These are phyloP conservation scores for Odontamblyopus rebecca DNA, from an alignment of 2,797 vertebrate genomes.

Conservation along the genomic window DNA sequence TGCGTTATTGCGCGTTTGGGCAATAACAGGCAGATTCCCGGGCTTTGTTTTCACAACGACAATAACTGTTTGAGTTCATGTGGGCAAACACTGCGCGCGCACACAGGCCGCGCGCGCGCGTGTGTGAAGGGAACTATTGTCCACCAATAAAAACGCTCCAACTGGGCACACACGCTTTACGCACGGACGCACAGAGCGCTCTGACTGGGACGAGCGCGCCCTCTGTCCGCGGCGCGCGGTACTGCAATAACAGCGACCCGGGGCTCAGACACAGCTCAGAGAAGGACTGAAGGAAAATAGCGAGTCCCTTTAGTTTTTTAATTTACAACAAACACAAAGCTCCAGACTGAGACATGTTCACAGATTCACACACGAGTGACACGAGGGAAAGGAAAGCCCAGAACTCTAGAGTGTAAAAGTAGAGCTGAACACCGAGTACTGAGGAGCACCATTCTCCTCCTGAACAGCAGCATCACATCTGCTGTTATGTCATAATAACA, in stretches of 20 bases:
- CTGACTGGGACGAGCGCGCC: constrained; percentile 48
- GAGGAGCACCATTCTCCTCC: too few species aligned
- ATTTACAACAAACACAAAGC: too few species aligned
- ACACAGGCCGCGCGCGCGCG: constrained; percentile 19
- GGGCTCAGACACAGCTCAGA: too few species aligned
- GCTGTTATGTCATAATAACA: too few species aligned
- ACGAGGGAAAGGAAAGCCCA: too few species aligned
- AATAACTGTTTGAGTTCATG: constrained; percentile 50
- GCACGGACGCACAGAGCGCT: constrained; percentile 1
- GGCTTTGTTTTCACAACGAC: constrained; percentile 61
- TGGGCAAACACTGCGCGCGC: constrained; percentile 62
- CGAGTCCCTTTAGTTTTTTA: too few species aligned
- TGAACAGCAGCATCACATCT: too few species aligned
- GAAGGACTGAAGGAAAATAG: too few species aligned
- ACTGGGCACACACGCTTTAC: constrained; percentile 19
- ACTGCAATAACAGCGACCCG: constrained; percentile 15
- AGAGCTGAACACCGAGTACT: too few species aligned
- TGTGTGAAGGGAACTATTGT: constrained; percentile 32
- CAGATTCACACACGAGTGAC: too few species aligned
- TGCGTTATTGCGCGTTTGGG: constrained; percentile 7
- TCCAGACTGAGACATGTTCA: too few species aligned
- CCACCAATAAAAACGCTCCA: constrained; percentile 33
- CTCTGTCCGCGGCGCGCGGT: constrained; percentile 11
- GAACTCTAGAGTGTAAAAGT: too few species aligned
- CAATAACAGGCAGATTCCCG: constrained; percentile 13